phyloP scores from a whole-genome alignment of 2,113 vertebrate species.

The Macquaria australasica region DNA sequence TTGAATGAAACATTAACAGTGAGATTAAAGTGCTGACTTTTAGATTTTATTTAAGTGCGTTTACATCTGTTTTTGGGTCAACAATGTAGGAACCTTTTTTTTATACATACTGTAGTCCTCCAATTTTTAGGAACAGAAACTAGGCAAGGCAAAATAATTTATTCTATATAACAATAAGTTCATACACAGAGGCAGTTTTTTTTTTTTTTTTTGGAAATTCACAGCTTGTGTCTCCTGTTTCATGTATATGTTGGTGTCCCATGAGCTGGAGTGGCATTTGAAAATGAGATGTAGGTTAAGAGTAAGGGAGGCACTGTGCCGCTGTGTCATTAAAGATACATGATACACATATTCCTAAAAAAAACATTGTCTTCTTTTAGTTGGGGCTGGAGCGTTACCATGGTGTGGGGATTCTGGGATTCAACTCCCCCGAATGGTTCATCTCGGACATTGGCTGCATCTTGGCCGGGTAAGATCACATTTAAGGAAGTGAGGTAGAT shows the following conservation, averaged over 20 bases:
- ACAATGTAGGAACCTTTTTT: not conserved
- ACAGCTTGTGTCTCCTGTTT: slow-evolving; percentile 65
- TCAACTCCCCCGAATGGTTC: slow-evolving; percentile 87
- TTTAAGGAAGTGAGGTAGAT: not conserved
- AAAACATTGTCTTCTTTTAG: slow-evolving; percentile 59
- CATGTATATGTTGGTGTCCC: slow-evolving; percentile 19
- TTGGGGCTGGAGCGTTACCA: slow-evolving; percentile 87
- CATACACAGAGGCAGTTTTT: not conserved
- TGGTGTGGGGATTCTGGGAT: slow-evolving; percentile 86
- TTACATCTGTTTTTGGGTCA: not conserved
- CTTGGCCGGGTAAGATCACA: slow-evolving; percentile 84
- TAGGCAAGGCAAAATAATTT: not conserved
- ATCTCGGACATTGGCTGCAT: slow-evolving; percentile 86
- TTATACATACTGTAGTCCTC: not conserved
- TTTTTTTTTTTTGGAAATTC: no score
- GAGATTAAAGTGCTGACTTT: not conserved
- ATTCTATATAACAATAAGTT: not conserved
- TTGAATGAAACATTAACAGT: not conserved
- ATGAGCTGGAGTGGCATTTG: not conserved
- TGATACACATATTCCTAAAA: not conserved
- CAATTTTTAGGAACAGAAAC: not conserved
- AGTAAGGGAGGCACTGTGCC: not conserved
- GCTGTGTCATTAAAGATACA: slow-evolving; percentile 38
- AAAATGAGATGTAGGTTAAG: slow-evolving; percentile 60
- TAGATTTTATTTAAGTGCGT: not conserved